A percentile compares a stretch with the other conserved stretches of the same genome.
phyloP scores from a whole-genome alignment of 2,113 vertebrate genomes.

The Plotosus lineatus region DNA sequence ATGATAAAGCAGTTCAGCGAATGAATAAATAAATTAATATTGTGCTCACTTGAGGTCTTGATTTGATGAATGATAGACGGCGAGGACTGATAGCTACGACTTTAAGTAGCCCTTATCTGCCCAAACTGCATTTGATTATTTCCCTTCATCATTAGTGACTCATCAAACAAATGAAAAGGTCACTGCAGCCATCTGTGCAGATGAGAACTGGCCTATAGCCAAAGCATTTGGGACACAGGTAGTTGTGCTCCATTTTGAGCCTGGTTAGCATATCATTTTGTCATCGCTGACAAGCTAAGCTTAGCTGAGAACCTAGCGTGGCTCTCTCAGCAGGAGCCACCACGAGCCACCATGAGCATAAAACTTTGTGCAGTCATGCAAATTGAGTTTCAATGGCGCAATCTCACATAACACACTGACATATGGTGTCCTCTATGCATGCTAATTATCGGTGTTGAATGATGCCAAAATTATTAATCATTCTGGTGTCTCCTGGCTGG shows the following conservation, averaged over 20 bases:
- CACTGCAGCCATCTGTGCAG: conserved; percentile 64
- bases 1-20: too few species aligned
- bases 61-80: conserved; percentile 45
- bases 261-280: conserved; percentile 3
- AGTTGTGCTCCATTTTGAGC: not conserved
- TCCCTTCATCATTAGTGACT: conserved; percentile 68
- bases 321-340: conserved; percentile 9
- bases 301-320: too few species aligned
- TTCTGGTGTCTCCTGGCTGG: conserved; percentile 43
- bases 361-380: conserved; percentile 11
- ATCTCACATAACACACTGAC: conserved; percentile 45
- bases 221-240: conserved; percentile 3
- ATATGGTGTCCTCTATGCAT: conserved; percentile 51
- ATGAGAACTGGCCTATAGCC: not conserved
- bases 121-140: conserved; percentile 56
- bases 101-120: conserved; percentile 39
- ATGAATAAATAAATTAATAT: too few species aligned
- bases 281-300: not conserved
- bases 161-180: conserved; percentile 63
- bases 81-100: conserved; percentile 37
- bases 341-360: not conserved
- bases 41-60: too few species aligned
- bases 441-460: conserved; percentile 20
- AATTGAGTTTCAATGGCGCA: conserved; percentile 44
- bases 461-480: conserved; percentile 48